Base-by-base conservation (phyloP, 2,113 vertebrate genomes). In the Hepsetus odoe region DNA sequence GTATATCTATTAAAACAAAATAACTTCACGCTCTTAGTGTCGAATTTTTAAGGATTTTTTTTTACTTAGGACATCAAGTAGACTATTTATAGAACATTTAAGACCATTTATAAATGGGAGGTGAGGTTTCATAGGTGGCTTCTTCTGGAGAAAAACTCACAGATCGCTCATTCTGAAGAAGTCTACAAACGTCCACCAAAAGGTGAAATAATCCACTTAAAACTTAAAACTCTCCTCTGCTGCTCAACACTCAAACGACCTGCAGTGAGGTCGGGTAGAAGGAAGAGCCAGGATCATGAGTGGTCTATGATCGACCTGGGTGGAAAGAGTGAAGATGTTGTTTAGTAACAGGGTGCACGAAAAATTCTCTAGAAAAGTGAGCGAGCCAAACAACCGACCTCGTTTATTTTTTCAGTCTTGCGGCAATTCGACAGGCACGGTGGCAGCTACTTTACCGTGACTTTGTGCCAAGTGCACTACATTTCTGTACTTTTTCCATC, bases 331-430 rank as follows among this genome's bases (percentile, higher is more conserved):
- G 66, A 33, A 77, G 38, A 69, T 4, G 13, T 24, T 44, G 49
- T 68, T 44, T 58, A 68, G 51, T 35, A 40, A 56, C 12, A 33
- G 61, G 53, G 46, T 42, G 18, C 59, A 69, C 24, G 33, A 77
- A 55, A 35, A 7, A 42, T 32, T 18, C 2, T 32, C 11, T 26
- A 68, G 16, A 75, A 3, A 22, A 33, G 51, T 32, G 26, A 65
- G 61, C 32, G 14, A 55, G 42, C 72, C 44, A 74, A 74, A 65
- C 40, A 33, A 62, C 20, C 18, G 20, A 30, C 40, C 22, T 18
- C 2, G 11, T 55, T 26, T 40, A 18, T n/a, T n/a, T n/a, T n/a
- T n/a, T n/a, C n/a, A n/a, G n/a, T n/a, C n/a, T n/a, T n/a, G n/a
- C n/a, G n/a, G n/a, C n/a, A n/a, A n/a, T n/a, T n/a, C n/a, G n/a